Evolutionary conservation across 2,113 vertebrate species (phyloP), one percentile per base, ranked within the genome.

Genomic region (Aldabrachelys gigantea): DNA sequence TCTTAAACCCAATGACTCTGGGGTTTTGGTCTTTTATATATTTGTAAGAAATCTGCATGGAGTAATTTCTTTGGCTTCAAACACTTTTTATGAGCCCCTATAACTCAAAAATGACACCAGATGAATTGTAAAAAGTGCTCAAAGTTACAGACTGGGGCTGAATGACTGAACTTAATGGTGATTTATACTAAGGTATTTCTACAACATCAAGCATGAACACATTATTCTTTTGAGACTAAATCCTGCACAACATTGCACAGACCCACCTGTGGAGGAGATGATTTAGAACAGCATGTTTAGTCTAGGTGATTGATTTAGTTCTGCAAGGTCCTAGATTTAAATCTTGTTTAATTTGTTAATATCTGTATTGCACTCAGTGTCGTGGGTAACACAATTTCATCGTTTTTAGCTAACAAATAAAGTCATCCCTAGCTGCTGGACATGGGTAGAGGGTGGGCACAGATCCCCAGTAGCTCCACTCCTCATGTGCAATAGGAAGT

Each of bases 51-150:
- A 8, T 1, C 22, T 16, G 7, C 19, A 3, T 4, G 0, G 25
- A 57, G 24, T 57, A 5, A 1, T 82, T 85, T 24, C 59, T 69
- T 5, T 38, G 0, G 0, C 4, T 44, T 38, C 19, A 52, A 84
- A 6, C 12, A 59, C 8, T 31, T 3, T 12, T 27, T 35, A 12
- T 24, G 25, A 54, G 5, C 24, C 78, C 82, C 79, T 4, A 4
- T 17, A 76, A 76, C 49, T 75, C 50, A 80, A 44, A 91, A 89
- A 21, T 47, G 22, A 11, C n/a, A 89, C 19, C 50, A 92, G 41
- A n/a, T 85, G 50, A 89, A 89, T 72, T 69, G 11, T 1, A n/a
- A 1, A 1, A 91, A 31, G 44, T 82, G 52, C 11, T 94, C 85
- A 76, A 1, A 88, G 81, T 90, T 47, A 9, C 21, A 75, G 47